phyloP scores from a whole-genome alignment of 1,140 invertebrate species.

The Nylanderia fulva region DNA sequence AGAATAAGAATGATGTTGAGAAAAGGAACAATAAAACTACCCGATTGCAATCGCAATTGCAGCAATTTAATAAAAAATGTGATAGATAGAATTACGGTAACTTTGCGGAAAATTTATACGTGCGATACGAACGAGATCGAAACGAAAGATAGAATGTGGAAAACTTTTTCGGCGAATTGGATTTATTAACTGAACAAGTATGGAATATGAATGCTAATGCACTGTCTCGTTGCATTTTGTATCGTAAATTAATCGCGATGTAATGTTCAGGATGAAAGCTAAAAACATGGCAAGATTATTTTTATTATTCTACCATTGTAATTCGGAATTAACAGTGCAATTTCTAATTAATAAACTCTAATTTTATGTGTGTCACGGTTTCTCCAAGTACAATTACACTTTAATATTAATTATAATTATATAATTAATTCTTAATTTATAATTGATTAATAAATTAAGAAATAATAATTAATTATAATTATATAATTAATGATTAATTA shows the following conservation, averaged over 20 bases:
- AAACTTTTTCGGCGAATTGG: conserved; percentile 51
- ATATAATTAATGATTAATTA: too few species aligned
- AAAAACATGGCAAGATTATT: conserved; percentile 19
- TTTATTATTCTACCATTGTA: not conserved
- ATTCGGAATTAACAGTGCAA: conserved; percentile 9
- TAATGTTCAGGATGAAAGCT: conserved; percentile 2
- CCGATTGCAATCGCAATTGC: conserved; percentile 15
- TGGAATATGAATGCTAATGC: conserved; percentile 36
- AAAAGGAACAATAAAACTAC: not conserved
- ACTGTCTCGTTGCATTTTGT: conserved; percentile 31
- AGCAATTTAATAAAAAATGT: not conserved
- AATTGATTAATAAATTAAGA: too few species aligned
- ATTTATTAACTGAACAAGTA: conserved; percentile 56
- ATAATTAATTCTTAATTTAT: too few species aligned
- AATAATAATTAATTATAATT: too few species aligned
- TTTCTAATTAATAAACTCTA: not conserved
- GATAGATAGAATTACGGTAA: not conserved
- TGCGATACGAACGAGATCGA: not conserved
- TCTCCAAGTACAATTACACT: not conserved
- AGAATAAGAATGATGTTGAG: conserved; percentile 12
- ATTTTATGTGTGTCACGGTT: not conserved
- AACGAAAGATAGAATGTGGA: conserved; percentile 2
- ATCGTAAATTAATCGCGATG: conserved; percentile 28
- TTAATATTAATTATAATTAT: not conserved
- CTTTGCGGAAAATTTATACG: conserved; percentile 1